phyloP scores from a whole-genome alignment of 2,888 invertebrate species.

The Acheta domesticus region DNA sequence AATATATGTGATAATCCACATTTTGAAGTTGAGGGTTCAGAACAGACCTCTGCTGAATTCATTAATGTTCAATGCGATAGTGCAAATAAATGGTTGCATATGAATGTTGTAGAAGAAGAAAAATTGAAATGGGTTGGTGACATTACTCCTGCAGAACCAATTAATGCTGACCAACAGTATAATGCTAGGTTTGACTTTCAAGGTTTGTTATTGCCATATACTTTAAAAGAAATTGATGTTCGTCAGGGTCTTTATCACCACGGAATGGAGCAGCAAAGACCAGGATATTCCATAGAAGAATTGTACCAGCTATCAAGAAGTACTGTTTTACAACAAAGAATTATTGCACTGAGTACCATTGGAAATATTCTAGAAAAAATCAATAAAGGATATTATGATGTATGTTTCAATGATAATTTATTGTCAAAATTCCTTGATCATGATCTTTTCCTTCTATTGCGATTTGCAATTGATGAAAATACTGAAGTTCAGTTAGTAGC shows the following conservation, averaged over 20 bases:
- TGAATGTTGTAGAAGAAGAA: slow-evolving; percentile 79
- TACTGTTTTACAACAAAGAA: slow-evolving; percentile 77
- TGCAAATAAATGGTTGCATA: slow-evolving; percentile 74
- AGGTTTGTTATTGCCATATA: slow-evolving; percentile 69
- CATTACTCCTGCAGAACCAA: slow-evolving; percentile 51
- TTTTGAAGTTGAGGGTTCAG: not conserved
- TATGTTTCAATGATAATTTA: slow-evolving; percentile 67
- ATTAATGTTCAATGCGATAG: slow-evolving; percentile 44
- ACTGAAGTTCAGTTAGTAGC: slow-evolving; percentile 68
- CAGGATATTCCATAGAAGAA: slow-evolving; percentile 89
- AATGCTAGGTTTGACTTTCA: slow-evolving; percentile 82
- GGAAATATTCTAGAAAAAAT: slow-evolving; percentile 62
- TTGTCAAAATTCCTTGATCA: slow-evolving; percentile 58
- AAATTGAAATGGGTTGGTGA: slow-evolving; percentile 88
- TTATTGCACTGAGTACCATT: slow-evolving; percentile 73
- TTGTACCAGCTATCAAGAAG: slow-evolving; percentile 70
- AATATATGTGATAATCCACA: not conserved
- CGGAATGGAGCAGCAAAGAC: slow-evolving; percentile 85
- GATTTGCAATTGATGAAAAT: slow-evolving; percentile 84
- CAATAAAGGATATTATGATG: slow-evolving; percentile 67
- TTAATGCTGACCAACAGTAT: slow-evolving; percentile 57
- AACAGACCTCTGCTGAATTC: not conserved
- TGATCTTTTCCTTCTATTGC: slow-evolving; percentile 71
- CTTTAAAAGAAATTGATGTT: slow-evolving; percentile 58
- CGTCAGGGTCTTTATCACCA: slow-evolving; percentile 80